Evolutionary conservation across 2,113 vertebrate species (phyloP).

Genomic region (Embiotoca jacksoni): DNA sequence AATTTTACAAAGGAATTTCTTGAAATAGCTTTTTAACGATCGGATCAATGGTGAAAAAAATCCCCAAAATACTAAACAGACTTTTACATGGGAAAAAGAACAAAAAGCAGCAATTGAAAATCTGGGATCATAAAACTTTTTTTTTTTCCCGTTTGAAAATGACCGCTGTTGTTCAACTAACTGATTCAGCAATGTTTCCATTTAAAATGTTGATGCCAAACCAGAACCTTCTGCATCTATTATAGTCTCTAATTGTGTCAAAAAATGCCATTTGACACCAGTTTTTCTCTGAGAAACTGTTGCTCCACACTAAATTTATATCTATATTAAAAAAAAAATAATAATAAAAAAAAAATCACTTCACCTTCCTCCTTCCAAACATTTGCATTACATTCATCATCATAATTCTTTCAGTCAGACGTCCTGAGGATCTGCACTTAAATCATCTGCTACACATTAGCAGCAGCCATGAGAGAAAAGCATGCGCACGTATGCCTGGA

Average conservation of each 20-base stretch:
- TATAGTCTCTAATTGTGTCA: neutral
- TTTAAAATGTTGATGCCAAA: neutral
- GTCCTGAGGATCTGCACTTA: slow-evolving; percentile 59
- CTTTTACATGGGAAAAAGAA: too few relatives aligned
- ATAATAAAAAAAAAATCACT: neutral
- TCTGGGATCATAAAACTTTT: too few relatives aligned
- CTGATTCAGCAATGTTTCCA: neutral
- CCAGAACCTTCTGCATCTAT: neutral
- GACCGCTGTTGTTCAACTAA: neutral
- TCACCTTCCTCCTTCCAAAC: slow-evolving; percentile 52
- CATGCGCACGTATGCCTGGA: slow-evolving; percentile 29
- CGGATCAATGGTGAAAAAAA: too few relatives aligned
- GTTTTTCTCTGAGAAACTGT: slow-evolving; percentile 1
- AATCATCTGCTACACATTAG: slow-evolving; percentile 84
- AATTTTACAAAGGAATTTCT: too few relatives aligned
- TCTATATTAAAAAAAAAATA: too few relatives aligned
- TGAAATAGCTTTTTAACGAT: too few relatives aligned
- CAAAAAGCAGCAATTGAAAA: too few relatives aligned
- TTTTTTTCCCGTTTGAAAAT: too few relatives aligned
- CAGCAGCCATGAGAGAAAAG: slow-evolving; percentile 58
- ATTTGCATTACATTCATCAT: slow-evolving; percentile 72
- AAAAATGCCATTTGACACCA: neutral
- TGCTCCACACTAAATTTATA: neutral
- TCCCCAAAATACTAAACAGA: too few relatives aligned
- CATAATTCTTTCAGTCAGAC: slow-evolving; percentile 68